Base-by-base conservation (phyloP, 2,888 invertebrate species). In the Tinea pellionella region DNA sequence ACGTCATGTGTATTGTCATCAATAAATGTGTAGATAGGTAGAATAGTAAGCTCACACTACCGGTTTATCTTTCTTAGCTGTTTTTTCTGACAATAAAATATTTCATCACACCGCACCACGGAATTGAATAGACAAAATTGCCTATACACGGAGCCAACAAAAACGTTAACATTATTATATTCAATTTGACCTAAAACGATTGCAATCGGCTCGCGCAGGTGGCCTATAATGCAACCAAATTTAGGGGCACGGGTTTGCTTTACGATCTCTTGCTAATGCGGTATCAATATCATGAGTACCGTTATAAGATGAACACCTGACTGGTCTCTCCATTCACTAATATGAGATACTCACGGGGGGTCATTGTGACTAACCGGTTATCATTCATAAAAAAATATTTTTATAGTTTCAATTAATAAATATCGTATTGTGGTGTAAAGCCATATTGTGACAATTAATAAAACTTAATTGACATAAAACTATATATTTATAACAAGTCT, bases 201-300 rank as follows among this genome's bases (percentile, higher is more conserved):
- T 24, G 24, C 47, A 16, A 47, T 47, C 47, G 47, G 47, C 47
- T 9, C 53, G 13, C 53, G 53, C 53, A 53, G 53, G 53, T 53
- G 57, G 15, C 57, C 32, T 32, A 57, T 32, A 57, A 57, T 57
- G 32, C 57, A 32, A 13, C 57, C 32, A 57, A 57, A 57, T 32
- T 57, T 32, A 57, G 57, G 29, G 32, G 57, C 57, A 32, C 57
- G 16, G 13, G 15, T 32, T 15, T 16, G 32, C 30, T 47, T 53
- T 53, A 59, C 53, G 59, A 51, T 30, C 7, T 19, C 29, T 43
- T 61, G 51, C 58, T 58, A 61, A 61, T 58, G 47, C 57, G 24
- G 41, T 61, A 59, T 59, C 47, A 59, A 61, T 61, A 47, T 58
- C 37, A 61, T 32, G 41, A n/a, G 37, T 61, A 43, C 61, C 61